Base-by-base conservation (phyloP, 2,888 invertebrate species). In the Erannis defoliaria region DNA sequence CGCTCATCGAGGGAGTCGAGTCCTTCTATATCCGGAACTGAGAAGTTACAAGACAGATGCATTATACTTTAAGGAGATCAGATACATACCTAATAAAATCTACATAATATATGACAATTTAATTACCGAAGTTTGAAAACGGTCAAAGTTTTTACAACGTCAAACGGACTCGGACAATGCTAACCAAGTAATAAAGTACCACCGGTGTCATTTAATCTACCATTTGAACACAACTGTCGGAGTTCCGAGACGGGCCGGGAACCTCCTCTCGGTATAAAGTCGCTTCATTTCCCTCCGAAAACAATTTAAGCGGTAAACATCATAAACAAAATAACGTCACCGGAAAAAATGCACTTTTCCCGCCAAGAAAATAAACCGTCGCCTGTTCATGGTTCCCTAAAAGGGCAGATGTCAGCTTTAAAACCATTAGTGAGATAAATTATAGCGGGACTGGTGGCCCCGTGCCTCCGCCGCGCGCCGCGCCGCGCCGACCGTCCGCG, bases 371-470 rank as follows among this genome's bases (percentile, higher is more conserved):
- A 75, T 76, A 77, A 74, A 75, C 71, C 66, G 71, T 53, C 43
- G 66, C 64, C 62, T 43, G 73, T 73, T 74, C 77, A 76, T 75
- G 80, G 65, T 77, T 73, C 74, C 81, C 82, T 81, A 77, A 84
- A 84, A 87, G 86, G 86, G 85, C 85, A 86, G 85, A 88, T 82
- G 88, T 88, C 88, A 84, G 86, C 82, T 86, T 85, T 88, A 83
- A 86, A 89, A 84, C 88, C 88, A 88, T 89, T 89, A 88, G 84
- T 78, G 81, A 83, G 85, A 84, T 88, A 87, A 89, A 86, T 88
- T 86, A 86, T 85, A 79, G 82, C 80, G 67, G 66, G 69, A 72
- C 70, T 59, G 63, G 62, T 62, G 60, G 64, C 50, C 56, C 48
- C 45, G 42, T 33, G 48, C 58, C 35, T 53, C 64, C 70, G 64